Conservation (phyloP, 1,140 invertebrate genomes). For the Idris sp. region DNA sequence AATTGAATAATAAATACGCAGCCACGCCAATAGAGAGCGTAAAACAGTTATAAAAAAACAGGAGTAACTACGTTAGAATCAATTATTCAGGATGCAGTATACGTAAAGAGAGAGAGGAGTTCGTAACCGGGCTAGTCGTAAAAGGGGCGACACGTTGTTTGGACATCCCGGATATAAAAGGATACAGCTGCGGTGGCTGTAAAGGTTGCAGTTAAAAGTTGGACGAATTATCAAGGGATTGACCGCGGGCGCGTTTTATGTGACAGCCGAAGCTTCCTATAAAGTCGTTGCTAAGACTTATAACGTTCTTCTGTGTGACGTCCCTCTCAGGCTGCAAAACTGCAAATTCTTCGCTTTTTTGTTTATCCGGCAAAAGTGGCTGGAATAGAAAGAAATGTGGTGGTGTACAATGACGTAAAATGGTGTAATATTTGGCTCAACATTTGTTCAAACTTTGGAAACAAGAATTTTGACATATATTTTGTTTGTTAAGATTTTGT, state of each 20-base stretch:
- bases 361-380: too few relatives aligned
- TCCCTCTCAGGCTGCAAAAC: slow-evolving; percentile 30
- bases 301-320: slow-evolving; percentile 31
- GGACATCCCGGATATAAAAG: slow-evolving; percentile 61
- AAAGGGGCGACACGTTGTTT: slow-evolving; percentile 71
- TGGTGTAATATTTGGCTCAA: too few relatives aligned
- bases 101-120: slow-evolving; percentile 71
- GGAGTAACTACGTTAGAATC: slow-evolving; percentile 77
- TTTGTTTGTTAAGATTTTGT: too few relatives aligned
- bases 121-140: slow-evolving; percentile 74
- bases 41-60: slow-evolving; percentile 79
- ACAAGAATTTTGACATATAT: too few relatives aligned
- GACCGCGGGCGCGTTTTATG: slow-evolving; percentile 60
- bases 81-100: slow-evolving; percentile 75
- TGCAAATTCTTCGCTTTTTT: too few relatives aligned
- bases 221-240: slow-evolving; percentile 73
- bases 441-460: too few relatives aligned
- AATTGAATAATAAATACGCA: slow-evolving; percentile 75
- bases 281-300: slow-evolving; percentile 54
- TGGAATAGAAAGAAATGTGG: too few relatives aligned
- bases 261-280: slow-evolving; percentile 58
- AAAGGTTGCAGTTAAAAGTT: slow-evolving; percentile 76
- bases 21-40: slow-evolving; percentile 72
- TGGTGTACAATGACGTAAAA: too few relatives aligned
- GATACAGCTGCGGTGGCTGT: slow-evolving; percentile 66